Base-by-base conservation (phyloP, 2,888 invertebrate species). In the Macropis europaea region DNA sequence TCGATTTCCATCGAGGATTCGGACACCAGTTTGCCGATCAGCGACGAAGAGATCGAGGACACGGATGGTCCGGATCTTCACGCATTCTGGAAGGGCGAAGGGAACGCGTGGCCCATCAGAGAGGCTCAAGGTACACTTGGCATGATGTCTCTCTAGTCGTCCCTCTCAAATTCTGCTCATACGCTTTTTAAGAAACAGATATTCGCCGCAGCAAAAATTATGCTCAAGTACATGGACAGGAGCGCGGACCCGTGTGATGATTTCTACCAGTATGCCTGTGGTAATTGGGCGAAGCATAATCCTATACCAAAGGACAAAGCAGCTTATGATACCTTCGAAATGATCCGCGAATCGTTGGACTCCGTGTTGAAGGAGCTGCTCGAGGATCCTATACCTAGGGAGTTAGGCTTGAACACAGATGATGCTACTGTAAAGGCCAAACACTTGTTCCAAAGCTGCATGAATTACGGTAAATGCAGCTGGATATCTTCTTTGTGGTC, bases 301-400 rank as follows among this genome's bases (percentile, higher is more conserved):
- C 95, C 96, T 0, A 96, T 97, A 84, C 97, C 97, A 1, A 94
- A 95, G 53, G 97, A 97, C 84, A 95, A 96, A 90, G 94, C 96
- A 4, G 94, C 95, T 3, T 97, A 95, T 89, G 97, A 97, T 82
- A 97, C 96, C 0, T 97, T 97, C 88, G 97, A 97, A 91, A 95
- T 96, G 92, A 91, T 97, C 4, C 92, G 96, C 80, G 96, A 97
- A 90, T 95, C 95, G 81, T 90, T 96, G 47, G 95, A 96, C 85
- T 86, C 92, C 0, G 93, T 95, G 0, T 89, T 96, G 42, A 93
- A 92, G 84, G 93, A 94, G 77, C 90, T 96, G 11, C 89, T 95
- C 26, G 93, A 94, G 77, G 92, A 93, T 73, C 91, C 92, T 0
- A 79, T 82, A 60, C 9, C 67, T 54, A 28, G 62, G 53, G 38